A percentile compares a stretch with the other conserved stretches of the same genome.
Conservation (phyloP, 2,888 invertebrate species). For the Nomada flava region DNA sequence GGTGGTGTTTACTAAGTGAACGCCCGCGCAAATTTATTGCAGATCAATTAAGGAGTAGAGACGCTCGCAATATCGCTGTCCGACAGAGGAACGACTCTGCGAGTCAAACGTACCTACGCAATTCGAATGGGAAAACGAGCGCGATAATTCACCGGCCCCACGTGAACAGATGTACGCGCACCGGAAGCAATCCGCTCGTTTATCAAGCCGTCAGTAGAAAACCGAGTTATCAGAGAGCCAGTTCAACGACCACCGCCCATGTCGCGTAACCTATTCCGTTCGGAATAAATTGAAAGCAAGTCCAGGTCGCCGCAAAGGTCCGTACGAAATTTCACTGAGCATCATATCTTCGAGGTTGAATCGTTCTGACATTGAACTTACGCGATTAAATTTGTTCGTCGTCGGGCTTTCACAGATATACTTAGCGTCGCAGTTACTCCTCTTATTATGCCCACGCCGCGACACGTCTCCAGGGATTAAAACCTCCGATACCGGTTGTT, state of each 20-base stretch:
- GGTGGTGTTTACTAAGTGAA: no score
- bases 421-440: no score
- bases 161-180: constrained; percentile 35
- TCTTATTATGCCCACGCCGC: no score
- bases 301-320: constrained; percentile 15
- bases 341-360: no score
- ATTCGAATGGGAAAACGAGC: constrained; percentile 2
- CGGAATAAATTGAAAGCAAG: constrained; percentile 24
- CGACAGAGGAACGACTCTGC: background rate
- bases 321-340: no score
- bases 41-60: background rate
- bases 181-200: constrained; percentile 47
- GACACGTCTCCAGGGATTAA: no score
- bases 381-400: no score
- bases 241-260: constrained; percentile 55
- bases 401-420: no score
- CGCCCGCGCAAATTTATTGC: background rate
- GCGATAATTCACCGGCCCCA: constrained; percentile 32
- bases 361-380: no score
- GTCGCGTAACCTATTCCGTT: constrained; percentile 40
- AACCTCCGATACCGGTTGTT: constrained; percentile 2
- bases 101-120: constrained; percentile 13
- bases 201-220: constrained; percentile 56
- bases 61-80: background rate
- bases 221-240: constrained; percentile 50